Evolutionary conservation across 2,888 invertebrate species (phyloP), one percentile per base, ranked within the genome.

Genomic region (Drosophila monieri): DNA sequence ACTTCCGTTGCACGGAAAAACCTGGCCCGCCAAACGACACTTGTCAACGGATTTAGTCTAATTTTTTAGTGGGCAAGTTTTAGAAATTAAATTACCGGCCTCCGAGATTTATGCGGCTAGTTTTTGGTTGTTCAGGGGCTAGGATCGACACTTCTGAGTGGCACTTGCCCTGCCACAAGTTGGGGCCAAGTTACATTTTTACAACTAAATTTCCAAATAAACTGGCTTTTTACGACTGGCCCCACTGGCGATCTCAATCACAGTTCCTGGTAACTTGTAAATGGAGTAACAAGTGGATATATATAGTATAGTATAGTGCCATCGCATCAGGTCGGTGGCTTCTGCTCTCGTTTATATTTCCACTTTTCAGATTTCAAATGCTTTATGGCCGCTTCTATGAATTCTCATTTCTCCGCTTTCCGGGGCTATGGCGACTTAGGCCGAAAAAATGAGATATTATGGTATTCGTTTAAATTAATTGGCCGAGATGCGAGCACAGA

Each of bases 261-360:
- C 79, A 79, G 78, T 88, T 88, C 88, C 68, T 9, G 66, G 72
- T 85, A 89, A 79, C 78, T 88, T 84, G 84, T 89, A 88, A 88
- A 74, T 83, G 85, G 86, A 83, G 88, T 88, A 88, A 88, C 88
- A 88, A 88, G 88, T 88, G 88, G 77, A 88, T 68, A 57, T 37
- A 18, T 21, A 43, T 44, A 23, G 30, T 39, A 39, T 15, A 39
- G 32, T 39, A 39, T 15, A 39, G 32, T 41, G 10, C 41, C 73
- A 52, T 53, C 62, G 61, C 39, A 58, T 47, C 30, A 51, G 62
- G 64, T 62, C 78, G 64, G 43, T 67, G 47, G 54, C 72, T 39
- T 49, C 76, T 71, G 55, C 72, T 61, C 62, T 53, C 52, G 65
- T 71, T 62, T 75, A 39, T 48, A 30, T 48, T 30, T 68, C 48